These are phyloP conservation scores for Eupithecia inturbata DNA, from an alignment of 2,888 invertebrate species.

Conservation along the genomic window DNA sequence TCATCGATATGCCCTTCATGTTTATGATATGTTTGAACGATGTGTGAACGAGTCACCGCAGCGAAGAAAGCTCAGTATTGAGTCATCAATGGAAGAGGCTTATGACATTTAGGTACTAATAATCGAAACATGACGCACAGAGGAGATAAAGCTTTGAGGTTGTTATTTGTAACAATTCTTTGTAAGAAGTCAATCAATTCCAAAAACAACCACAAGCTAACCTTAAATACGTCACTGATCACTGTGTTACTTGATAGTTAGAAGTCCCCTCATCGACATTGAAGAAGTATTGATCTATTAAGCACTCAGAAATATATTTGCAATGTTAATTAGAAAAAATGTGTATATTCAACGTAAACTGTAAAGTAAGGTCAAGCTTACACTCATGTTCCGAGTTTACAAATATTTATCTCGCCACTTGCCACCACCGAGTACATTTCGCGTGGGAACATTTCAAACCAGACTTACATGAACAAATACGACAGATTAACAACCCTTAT, in stretches of 20 bases:
- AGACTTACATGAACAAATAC: slow-evolving; percentile 44
- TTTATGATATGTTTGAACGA: neutral
- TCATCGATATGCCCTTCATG: neutral
- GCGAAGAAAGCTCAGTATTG: slow-evolving; percentile 18
- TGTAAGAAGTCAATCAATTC: neutral
- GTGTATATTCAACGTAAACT: slow-evolving; percentile 31
- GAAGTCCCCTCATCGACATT: slow-evolving; percentile 1
- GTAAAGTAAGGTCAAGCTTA: slow-evolving; percentile 63
- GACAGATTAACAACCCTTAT: slow-evolving; percentile 37
- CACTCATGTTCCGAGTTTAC: slow-evolving; percentile 59
- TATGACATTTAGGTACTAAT: slow-evolving; percentile 3
- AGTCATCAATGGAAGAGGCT: slow-evolving; percentile 24
- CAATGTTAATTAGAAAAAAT: slow-evolving; percentile 41
- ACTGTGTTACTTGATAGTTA: neutral
- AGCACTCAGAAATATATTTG: slow-evolving; percentile 38
- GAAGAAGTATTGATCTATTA: neutral
- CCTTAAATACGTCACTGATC: neutral
- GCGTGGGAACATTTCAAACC: slow-evolving; percentile 70
- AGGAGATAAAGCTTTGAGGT: neutral
- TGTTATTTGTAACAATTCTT: neutral
- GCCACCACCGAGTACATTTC: slow-evolving; percentile 69
- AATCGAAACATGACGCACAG: neutral
- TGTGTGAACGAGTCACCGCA: slow-evolving; percentile 8
- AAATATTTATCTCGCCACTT: slow-evolving; percentile 80
- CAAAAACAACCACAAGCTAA: neutral